A percentile compares a stretch with the other conserved stretches of the same genome.
These are phyloP conservation scores for Sialia sialis DNA, from an alignment of 2,113 vertebrate species.

Conservation along the genomic window DNA sequence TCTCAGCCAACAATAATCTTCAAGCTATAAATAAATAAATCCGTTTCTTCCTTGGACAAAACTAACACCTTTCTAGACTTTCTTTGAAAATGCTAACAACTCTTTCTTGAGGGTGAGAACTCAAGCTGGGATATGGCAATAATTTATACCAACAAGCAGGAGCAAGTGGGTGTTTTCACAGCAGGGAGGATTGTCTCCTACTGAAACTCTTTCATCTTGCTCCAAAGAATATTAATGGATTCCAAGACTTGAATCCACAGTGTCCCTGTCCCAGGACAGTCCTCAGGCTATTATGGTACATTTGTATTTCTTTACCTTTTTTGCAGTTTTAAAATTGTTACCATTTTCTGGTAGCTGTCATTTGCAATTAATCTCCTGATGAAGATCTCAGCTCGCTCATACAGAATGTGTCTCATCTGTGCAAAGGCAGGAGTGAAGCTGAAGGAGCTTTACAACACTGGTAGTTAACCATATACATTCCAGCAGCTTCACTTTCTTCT, in stretches of 20 bases:
- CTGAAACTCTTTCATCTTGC: background rate
- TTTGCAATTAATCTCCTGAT: background rate
- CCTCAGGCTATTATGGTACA: background rate
- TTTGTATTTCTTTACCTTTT: background rate
- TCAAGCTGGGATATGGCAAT: background rate
- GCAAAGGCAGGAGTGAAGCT: background rate
- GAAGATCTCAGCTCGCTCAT: background rate
- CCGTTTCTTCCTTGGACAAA: constrained; percentile 1
- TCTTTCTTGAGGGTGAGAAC: background rate
- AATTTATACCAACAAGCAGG: background rate
- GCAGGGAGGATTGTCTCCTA: background rate
- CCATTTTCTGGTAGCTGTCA: background rate
- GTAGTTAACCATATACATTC: background rate
- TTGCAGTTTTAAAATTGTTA: background rate
- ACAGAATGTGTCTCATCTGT: background rate
- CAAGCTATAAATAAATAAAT: constrained; percentile 25
- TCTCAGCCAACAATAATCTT: background rate
- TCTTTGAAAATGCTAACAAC: background rate
- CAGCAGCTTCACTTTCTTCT: background rate
- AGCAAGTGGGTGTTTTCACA: constrained; percentile 17
- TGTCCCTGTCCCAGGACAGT: background rate
- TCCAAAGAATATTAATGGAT: background rate
- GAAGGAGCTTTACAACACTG: background rate
- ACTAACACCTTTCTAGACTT: constrained; percentile 9
- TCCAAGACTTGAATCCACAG: background rate